Conservation (phyloP, 2,113 vertebrate species). For the Oreochromis aureus region DNA sequence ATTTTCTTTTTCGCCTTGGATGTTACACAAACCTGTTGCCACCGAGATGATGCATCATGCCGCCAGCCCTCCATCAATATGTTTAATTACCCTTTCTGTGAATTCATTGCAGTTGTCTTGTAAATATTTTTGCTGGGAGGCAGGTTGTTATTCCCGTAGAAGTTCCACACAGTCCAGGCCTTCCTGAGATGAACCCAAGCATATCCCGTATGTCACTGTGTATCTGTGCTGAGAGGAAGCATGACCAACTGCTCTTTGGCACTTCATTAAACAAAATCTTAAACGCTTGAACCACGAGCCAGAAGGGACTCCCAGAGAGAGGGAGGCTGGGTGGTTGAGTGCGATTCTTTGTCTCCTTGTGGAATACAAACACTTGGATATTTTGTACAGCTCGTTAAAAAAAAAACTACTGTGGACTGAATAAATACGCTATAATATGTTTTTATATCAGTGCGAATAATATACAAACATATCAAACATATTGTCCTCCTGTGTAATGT, state of each 20-base stretch:
- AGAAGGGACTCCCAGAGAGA: not conserved
- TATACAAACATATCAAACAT: not conserved
- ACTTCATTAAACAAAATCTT: constrained; percentile 52
- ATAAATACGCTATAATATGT: not conserved
- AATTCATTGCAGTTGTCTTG: constrained; percentile 7
- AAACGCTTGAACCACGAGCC: constrained; percentile 2
- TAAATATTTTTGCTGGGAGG: constrained; percentile 53
- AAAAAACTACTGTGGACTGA: not conserved
- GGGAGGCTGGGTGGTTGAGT: not conserved
- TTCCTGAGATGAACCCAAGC: constrained; percentile 68
- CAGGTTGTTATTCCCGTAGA: constrained; percentile 14
- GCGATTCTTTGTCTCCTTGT: not conserved
- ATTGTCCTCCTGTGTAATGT: not conserved
- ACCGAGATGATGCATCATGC: constrained; percentile 55
- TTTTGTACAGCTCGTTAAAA: not conserved
- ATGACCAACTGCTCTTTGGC: constrained; percentile 49
- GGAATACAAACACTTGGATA: not conserved
- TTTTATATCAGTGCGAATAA: not conserved
- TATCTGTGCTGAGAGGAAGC: constrained; percentile 65
- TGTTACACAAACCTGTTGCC: constrained; percentile 44
- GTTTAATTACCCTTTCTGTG: constrained; percentile 53
- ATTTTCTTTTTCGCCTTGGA: constrained; percentile 61
- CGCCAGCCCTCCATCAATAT: constrained; percentile 50
- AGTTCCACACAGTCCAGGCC: constrained; percentile 54
- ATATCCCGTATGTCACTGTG: constrained; percentile 55